Percentiles rank a stretch among this genome's conserved stretches.
phyloP scores from a whole-genome alignment of 1,140 invertebrate species.

The Ptiloglossa arizonensis region DNA sequence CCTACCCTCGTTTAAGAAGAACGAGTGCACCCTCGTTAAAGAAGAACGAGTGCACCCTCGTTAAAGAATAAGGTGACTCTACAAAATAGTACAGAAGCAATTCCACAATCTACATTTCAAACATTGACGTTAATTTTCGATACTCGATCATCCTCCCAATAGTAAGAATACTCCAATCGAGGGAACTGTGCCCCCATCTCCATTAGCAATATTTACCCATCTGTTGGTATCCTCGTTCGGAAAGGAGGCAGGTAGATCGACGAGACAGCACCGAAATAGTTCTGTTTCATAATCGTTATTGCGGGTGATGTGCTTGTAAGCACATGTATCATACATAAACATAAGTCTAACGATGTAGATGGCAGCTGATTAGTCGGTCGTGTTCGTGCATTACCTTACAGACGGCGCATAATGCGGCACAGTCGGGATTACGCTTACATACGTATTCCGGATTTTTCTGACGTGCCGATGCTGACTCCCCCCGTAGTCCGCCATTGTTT shows the following conservation, averaged over 20 bases:
- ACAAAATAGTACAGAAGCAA: no score
- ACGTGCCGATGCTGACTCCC: constrained; percentile 36
- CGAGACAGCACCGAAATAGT: constrained; percentile 9
- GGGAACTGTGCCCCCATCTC: no score
- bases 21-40: no score
- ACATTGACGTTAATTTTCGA: no score
- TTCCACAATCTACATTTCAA: no score
- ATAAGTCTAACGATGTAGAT: constrained; percentile 45
- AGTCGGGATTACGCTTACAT: constrained; percentile 20
- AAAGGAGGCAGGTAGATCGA: not conserved
- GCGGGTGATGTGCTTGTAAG: constrained; percentile 27
- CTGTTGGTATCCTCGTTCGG: no score
- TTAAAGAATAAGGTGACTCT: no score
- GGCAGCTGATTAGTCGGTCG: constrained; percentile 35
- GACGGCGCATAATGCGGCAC: constrained; percentile 11
- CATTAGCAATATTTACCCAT: no score
- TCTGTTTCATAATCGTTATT: constrained; percentile 46
- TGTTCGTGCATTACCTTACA: constrained; percentile 43
- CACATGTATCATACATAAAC: constrained; percentile 44
- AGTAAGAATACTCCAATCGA: no score
- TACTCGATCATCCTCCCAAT: no score
- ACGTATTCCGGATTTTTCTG: constrained; percentile 47
- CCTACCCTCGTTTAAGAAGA: no score
- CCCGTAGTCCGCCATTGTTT: constrained; percentile 57
- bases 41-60: no score